Evolutionary conservation across 2,888 invertebrate genomes (phyloP), one percentile per base, ranked within the genome.

Genomic region (Automeris io): DNA sequence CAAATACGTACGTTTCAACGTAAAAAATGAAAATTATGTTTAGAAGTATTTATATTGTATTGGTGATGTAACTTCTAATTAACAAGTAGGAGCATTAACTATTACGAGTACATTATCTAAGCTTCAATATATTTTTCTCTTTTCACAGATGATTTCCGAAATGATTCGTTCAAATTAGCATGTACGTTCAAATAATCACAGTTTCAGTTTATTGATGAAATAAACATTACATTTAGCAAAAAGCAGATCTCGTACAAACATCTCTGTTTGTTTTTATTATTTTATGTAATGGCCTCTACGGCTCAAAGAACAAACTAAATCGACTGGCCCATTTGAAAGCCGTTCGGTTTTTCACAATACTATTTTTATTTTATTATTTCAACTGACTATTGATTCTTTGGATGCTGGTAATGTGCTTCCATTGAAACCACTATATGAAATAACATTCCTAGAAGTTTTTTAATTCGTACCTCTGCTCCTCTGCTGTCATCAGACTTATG

Each of bases 221-320:
- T 49, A 57, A 58, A 57, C 54, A 51, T 43, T 33, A 35, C 40
- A 42, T 49, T 39, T 54, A 48, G 43, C 40, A 42, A 45, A 39
- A 49, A 51, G 31, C 46, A 57, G 46, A 46, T 41, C 38, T 50
- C 24, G 34, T 34, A 34, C 33, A 29, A 39, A 34, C 26, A 37
- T 37, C 7, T 35, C 32, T 49, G 46, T 48, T 54, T 57, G 42
- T 47, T 54, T 53, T 46, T 44, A 40, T 34, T 37, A 41, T 43
- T 37, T 42, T 47, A 32, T 46, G 35, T 46, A 48, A 42, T 43
- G 43, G 46, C 40, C 36, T 42, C 46, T 42, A 50, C 41, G 34
- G 35, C 16, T 41, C 37, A 34, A 40, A 41, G 33, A 47, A 19
- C 29, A 13, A 37, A 41, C 35, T 38, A 23, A 47, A 49, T 46